Base-by-base conservation (phyloP, 2,113 vertebrate genomes). In the Megaceryle torquata region DNA sequence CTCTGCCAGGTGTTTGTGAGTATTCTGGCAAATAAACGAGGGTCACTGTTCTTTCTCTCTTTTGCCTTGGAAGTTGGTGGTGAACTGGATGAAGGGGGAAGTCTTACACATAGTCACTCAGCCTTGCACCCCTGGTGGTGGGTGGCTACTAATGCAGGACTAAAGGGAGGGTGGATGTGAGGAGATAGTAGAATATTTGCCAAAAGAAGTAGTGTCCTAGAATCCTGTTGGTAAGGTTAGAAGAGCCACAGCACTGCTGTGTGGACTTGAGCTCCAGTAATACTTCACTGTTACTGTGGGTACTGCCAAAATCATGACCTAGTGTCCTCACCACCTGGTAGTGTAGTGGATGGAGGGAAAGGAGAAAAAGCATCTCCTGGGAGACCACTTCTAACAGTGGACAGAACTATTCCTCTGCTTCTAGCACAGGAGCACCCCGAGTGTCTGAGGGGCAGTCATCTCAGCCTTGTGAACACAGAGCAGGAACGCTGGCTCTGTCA, bases 381-480 rank as follows among this genome's bases (percentile, higher is more conserved):
- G 71, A 65, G 24, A 12, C 33, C 6, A 6, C 20, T 71, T 56
- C 19, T 35, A 54, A 33, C 24, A 35, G 39, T 6, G 6, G 25
- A 56, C 7, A 13, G 39, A 56, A 25, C 22, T 41, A 12, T 51
- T 89, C 51, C 46, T 77, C 31, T 77, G 13, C 65, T 70, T 68
- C 51, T 71, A n/a, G 44, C 21, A 25, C 37, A 31, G 0, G 0
- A 26, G 61, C 51, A 21, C 25, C 39, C 9, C 2, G 28, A 35
- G 18, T 11, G 21, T 17, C 31, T 39, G 46, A 65, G 35, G 25
- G 13, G 24, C 2, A 14, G 43, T 44, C 19, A 10, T 20, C 31
- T 35, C 59, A 50, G 61, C 54, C 63, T 59, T 41, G 22, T 56
- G 69, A 63, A 21, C 3, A 1, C 6, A 29, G 1, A 2, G 37